Evolutionary conservation across 2,113 vertebrate species (phyloP).

Genomic region (Perca fluviatilis): DNA sequence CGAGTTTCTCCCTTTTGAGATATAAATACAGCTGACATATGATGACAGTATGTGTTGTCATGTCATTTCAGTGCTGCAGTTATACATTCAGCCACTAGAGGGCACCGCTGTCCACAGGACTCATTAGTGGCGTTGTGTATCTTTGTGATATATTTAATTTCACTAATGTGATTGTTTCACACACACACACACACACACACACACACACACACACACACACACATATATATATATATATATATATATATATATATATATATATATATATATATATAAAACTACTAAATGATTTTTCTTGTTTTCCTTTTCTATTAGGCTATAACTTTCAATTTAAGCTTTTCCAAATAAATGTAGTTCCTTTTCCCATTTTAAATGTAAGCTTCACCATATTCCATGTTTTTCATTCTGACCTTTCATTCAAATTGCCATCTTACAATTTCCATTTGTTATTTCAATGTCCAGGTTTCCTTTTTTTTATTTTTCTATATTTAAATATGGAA

Average conservation of each 20-base stretch:
- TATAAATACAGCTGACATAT: constrained; percentile 37
- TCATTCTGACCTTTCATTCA: neutral
- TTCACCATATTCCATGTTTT: neutral
- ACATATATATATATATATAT: too few relatives aligned
- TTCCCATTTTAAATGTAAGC: too few relatives aligned
- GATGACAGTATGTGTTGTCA: constrained; percentile 34
- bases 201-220: too few relatives aligned
- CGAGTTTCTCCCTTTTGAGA: constrained; percentile 3
- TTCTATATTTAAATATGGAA: neutral
- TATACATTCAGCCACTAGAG: neutral
- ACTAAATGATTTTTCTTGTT: neutral
- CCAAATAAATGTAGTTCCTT: neutral
- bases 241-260: too few relatives aligned
- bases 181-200: too few relatives aligned
- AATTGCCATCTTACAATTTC: neutral
- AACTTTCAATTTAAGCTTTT: neutral
- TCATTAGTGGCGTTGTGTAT: neutral
- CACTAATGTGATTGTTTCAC: too few relatives aligned
- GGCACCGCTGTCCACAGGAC: neutral
- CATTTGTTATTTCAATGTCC: neutral
- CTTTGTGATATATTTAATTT: neutral
- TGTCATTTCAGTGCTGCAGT: neutral
- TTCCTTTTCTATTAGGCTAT: neutral
- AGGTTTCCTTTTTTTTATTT: neutral
- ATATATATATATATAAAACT: too few relatives aligned